phyloP scores from a whole-genome alignment of 2,113 vertebrate species.

The Procavia capensis region DNA sequence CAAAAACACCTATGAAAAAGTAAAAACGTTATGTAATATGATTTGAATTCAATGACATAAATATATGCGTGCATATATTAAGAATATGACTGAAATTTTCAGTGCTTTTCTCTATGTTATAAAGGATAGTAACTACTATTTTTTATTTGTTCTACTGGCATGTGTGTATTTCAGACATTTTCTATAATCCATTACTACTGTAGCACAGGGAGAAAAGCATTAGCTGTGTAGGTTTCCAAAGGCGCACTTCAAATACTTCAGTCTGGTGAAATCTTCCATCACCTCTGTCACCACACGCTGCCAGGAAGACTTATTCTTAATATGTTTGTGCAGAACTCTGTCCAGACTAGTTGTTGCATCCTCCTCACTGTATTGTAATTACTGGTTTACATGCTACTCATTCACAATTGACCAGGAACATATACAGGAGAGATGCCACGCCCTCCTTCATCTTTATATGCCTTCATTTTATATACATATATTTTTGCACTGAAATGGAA shows the following conservation, averaged over 20 bases:
- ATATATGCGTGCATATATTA: background rate
- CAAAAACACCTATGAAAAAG: background rate
- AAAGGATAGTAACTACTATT: background rate
- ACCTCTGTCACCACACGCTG: background rate
- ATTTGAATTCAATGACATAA: background rate
- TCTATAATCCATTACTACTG: background rate
- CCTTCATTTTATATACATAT: background rate
- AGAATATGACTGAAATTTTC: background rate
- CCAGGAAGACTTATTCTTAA: background rate
- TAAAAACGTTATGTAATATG: background rate
- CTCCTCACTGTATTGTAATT: background rate
- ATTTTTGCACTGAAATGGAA: too few species aligned
- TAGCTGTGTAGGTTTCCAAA: background rate
- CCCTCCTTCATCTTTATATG: background rate
- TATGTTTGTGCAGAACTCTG: background rate
- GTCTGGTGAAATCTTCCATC: background rate
- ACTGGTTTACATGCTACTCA: background rate
- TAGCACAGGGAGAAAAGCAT: background rate
- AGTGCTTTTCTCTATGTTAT: background rate
- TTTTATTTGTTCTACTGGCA: background rate
- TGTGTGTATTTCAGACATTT: background rate
- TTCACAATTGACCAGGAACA: background rate
- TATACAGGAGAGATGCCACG: background rate
- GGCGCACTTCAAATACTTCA: background rate
- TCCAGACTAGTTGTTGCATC: background rate